Conservation (phyloP, 2,113 vertebrate species). For the Pluvianellus socialis region DNA sequence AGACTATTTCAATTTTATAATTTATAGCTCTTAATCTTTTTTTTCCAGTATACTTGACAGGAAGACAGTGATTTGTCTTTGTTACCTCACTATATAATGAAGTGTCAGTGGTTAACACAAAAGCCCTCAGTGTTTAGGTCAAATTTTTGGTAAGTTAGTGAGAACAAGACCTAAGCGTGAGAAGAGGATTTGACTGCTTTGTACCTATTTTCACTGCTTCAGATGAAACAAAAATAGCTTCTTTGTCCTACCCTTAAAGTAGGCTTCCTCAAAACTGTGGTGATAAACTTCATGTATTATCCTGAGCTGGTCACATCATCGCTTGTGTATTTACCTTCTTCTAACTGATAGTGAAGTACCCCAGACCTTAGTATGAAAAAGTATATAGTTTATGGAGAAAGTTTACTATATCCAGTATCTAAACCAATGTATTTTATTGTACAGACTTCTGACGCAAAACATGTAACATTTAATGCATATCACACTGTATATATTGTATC, state of each 20-base stretch:
- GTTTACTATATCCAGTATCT: background rate
- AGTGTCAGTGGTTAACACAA: background rate
- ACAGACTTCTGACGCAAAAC: background rate
- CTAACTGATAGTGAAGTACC: background rate
- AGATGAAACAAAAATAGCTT: background rate
- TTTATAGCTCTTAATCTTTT: constrained; percentile 5
- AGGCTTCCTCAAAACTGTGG: background rate
- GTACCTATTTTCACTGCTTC: background rate
- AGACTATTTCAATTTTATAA: background rate
- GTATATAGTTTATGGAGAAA: background rate
- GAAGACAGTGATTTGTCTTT: background rate
- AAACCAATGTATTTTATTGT: background rate
- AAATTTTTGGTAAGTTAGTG: background rate
- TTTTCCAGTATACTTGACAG: background rate
- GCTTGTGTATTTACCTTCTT: background rate
- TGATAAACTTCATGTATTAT: background rate
- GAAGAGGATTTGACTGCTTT: background rate
- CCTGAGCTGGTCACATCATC: background rate
- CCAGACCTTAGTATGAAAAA: background rate
- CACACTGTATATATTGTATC: background rate
- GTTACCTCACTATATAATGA: background rate
- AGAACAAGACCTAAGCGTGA: background rate
- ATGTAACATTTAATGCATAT: background rate
- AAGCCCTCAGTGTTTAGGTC: background rate
- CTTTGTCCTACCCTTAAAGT: background rate